Conservation (phyloP, 1,140 invertebrate genomes). For the Sarcophaga peregrina region DNA sequence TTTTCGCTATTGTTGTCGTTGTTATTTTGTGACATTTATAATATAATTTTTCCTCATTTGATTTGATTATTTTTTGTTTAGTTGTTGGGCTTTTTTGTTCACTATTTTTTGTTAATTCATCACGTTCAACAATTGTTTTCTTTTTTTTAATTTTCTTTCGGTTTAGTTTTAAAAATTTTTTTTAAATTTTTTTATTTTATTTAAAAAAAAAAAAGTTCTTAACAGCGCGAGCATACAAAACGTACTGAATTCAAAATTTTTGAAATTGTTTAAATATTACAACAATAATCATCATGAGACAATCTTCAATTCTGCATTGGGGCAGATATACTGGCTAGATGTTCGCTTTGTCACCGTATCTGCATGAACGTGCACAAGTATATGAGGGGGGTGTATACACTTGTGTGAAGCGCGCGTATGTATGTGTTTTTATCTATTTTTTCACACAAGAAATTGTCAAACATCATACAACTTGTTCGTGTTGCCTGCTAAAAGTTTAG, state of each 20-base stretch:
- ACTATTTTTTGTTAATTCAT: not conserved
- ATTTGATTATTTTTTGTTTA: not conserved
- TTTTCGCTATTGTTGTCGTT: not conserved
- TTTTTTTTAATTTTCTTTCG: too few relatives aligned
- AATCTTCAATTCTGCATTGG: too few relatives aligned
- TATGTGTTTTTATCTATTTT: not conserved
- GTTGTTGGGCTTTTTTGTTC: not conserved
- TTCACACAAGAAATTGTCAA: conserved; percentile 23
- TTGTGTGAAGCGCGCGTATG: not conserved
- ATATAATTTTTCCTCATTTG: not conserved
- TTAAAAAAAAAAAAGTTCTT: conserved; percentile 16
- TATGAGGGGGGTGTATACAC: not conserved
- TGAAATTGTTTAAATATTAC: conserved; percentile 37
- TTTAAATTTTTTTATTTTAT: too few relatives aligned
- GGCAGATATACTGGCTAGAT: not conserved
- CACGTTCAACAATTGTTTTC: not conserved
- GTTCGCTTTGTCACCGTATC: not conserved
- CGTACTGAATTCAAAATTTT: conserved; percentile 35
- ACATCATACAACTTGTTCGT: not conserved
- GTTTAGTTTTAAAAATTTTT: too few relatives aligned
- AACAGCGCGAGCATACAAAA: conserved; percentile 20
- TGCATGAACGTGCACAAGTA: not conserved
- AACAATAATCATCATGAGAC: not conserved
- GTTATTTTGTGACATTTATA: not conserved
- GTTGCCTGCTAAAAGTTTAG: not conserved